These are phyloP conservation scores for Muscina levida DNA, from an alignment of 2,888 invertebrate genomes.

Conservation along the genomic window DNA sequence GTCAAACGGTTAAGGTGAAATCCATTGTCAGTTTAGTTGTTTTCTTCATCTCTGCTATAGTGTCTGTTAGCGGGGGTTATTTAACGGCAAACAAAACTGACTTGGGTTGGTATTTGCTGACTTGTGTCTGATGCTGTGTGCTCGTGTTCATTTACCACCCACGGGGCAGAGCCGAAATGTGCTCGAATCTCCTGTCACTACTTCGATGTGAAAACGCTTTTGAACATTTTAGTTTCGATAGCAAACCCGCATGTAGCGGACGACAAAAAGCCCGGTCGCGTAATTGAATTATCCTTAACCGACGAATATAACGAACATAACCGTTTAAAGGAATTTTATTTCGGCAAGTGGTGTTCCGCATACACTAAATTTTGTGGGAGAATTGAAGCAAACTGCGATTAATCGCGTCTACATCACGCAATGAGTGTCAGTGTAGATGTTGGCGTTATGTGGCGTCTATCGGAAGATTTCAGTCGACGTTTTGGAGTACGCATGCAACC, in stretches of 20 bases:
- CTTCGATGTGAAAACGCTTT: slow-evolving; percentile 26
- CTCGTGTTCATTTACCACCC: slow-evolving; percentile 72
- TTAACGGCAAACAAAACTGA: slow-evolving; percentile 63
- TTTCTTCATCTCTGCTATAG: neutral
- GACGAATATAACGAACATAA: slow-evolving; percentile 2
- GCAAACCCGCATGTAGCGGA: slow-evolving; percentile 67
- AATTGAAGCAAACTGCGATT: too few relatives aligned
- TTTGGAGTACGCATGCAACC: slow-evolving; percentile 79
- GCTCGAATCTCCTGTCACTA: neutral
- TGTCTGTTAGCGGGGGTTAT: slow-evolving; percentile 16
- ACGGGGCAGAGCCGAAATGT: slow-evolving; percentile 70
- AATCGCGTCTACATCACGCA: slow-evolving; percentile 12
- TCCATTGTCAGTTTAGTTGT: neutral
- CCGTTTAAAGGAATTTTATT: too few relatives aligned
- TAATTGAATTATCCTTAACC: slow-evolving; percentile 11
- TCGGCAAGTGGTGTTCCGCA: too few relatives aligned
- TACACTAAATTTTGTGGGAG: too few relatives aligned
- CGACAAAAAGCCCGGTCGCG: slow-evolving; percentile 24
- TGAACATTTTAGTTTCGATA: slow-evolving; percentile 69
- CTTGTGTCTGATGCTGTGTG: slow-evolving; percentile 27
- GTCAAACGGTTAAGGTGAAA: neutral
- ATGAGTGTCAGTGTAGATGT: slow-evolving; percentile 80
- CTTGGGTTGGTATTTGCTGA: slow-evolving; percentile 48
- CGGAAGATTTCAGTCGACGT: slow-evolving; percentile 79
- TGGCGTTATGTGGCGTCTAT: slow-evolving; percentile 80